A percentile compares a stretch with the other conserved stretches of the same genome.
Evolutionary conservation across 2,113 vertebrate genomes (phyloP).

Genomic region (Elaphurus davidianus): DNA sequence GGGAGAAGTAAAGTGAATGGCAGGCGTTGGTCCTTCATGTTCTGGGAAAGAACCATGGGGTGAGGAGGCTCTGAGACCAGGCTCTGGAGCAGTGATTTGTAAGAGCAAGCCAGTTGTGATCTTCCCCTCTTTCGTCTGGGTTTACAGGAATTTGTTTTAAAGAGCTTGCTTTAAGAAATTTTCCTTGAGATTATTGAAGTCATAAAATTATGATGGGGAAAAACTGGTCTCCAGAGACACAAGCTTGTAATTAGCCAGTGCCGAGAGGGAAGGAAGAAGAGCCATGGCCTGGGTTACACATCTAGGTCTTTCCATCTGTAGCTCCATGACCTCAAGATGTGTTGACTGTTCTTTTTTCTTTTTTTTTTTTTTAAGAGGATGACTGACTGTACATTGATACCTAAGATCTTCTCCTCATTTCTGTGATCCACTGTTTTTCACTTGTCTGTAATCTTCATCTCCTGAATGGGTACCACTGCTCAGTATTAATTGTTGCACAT

Average conservation of each 20-base stretch:
- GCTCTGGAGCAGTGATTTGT: not conserved
- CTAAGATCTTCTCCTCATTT: not conserved
- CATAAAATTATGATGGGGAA: not conserved
- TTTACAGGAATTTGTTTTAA: not conserved
- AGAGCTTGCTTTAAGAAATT: not conserved
- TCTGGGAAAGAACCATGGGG: not conserved
- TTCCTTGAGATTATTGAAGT: slow-evolving; percentile 38
- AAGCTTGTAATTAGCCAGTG: not conserved
- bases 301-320: not conserved
- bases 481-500: not conserved
- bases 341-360: not conserved
- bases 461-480: not conserved
- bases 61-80: not conserved
- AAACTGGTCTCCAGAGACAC: not conserved
- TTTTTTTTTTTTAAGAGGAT: not conserved
- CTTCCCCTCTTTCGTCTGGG: not conserved
- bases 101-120: not conserved
- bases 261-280: not conserved
- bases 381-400: not conserved
- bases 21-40: not conserved
- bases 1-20: not conserved
- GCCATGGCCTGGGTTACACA: not conserved
- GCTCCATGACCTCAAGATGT: not conserved
- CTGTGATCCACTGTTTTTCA: not conserved
- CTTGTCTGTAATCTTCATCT: not conserved